A percentile compares a stretch with the other conserved stretches of the same genome.
Conservation (phyloP, 30 jellyfish, hydroid and myxozoan species). For the Nemopilema nomurai region DNA sequence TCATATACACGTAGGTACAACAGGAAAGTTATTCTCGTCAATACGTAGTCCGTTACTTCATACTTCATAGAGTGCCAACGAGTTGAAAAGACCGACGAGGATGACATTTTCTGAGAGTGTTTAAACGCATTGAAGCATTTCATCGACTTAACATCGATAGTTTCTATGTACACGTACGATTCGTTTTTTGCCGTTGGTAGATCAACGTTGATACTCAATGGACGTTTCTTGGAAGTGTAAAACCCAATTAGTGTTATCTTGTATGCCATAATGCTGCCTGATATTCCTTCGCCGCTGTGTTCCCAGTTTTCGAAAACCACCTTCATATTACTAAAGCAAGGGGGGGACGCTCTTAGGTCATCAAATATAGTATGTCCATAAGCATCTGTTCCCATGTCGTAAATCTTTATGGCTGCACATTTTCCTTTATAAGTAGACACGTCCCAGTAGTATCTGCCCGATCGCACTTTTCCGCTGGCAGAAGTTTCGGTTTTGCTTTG, state of each 20-base stretch:
- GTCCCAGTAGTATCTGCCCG: conserved; percentile 51
- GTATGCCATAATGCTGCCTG: conserved; percentile 1
- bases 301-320: background rate
- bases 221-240: conserved; percentile 25
- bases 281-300: background rate
- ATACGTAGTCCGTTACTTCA: background rate
- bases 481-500: background rate
- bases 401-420: conserved; percentile 19
- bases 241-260: conserved; percentile 9
- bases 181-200: background rate
- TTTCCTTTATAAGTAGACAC: conserved; percentile 3
- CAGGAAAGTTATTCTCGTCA: background rate
- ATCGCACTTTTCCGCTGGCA: background rate
- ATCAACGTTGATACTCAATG: background rate
- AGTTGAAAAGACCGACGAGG: background rate
- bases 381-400: conserved; percentile 2
- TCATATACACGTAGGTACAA: background rate
- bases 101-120: too few relatives aligned
- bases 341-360: conserved; percentile 52
- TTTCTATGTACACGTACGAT: conserved; percentile 16
- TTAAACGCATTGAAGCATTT: background rate
- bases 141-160: background rate
- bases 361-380: conserved; percentile 31
- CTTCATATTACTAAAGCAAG: conserved; percentile 35
- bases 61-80: conserved; percentile 9